Evolutionary conservation across 2,113 vertebrate genomes (phyloP).

Genomic region (Syrmaticus mikado): DNA sequence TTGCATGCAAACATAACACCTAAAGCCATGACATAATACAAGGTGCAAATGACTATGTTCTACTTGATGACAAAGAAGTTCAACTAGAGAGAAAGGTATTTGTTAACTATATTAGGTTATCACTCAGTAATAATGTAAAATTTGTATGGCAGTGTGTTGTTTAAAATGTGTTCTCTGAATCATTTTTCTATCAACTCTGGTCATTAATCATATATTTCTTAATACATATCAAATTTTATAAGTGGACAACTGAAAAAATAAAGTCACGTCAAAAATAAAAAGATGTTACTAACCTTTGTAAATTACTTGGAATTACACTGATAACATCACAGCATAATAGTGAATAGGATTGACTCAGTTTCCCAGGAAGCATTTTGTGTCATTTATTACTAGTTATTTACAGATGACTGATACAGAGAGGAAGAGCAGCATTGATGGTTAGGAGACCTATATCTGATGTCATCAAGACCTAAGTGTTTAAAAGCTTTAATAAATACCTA

Average conservation of each 20-base stretch:
- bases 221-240: conserved; percentile 1
- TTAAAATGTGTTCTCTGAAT: neutral
- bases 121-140: conserved; percentile 39
- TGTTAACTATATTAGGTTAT: conserved; percentile 40
- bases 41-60: neutral
- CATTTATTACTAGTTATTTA: neutral
- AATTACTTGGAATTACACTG: neutral
- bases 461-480: neutral
- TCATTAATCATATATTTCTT: conserved; percentile 37
- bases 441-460: neutral
- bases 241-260: neutral
- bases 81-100: neutral
- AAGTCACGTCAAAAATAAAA: neutral
- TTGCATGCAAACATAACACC: neutral
- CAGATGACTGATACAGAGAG: neutral
- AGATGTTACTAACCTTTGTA: neutral
- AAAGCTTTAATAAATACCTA: conserved; percentile 5
- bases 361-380: neutral
- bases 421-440: neutral
- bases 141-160: neutral
- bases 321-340: neutral
- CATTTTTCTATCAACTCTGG: neutral
- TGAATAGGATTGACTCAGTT: neutral
- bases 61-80: neutral
- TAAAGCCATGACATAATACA: neutral